Base-by-base conservation (phyloP, 2,797 vertebrate species). In the Etheostoma nigrum region DNA sequence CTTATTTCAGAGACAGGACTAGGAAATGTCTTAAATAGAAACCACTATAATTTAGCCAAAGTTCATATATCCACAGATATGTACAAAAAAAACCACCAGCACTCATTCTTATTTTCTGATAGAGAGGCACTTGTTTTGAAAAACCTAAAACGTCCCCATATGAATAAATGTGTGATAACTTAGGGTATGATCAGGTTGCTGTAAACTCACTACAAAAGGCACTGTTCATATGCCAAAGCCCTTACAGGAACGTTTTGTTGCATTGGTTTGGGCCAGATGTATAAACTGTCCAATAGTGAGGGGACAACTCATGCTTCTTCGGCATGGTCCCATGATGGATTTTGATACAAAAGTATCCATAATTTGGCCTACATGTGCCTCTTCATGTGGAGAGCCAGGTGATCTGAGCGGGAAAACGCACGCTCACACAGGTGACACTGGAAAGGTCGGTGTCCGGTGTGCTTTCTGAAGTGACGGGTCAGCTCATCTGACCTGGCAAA, bases 341-440 rank as follows among this genome's bases (percentile, higher is more conserved):
- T 18, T 18, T 12, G 30, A 52, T 10, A 6, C 2, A 33, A 8
- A 33, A 19, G 30, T 47, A 13, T 40, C 36, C 36, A 40, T 1
- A 10, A 7, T 12, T 27, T 19, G 62, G 54, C 74, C 94, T 94
- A 98, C 96, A 98, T 95, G 89, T 98, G 97, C 84, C 97, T 94
- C 94, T 98, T 98, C 97, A 98, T 98, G 92, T 98, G 97, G 61
- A 98, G 95, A 25, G 97, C 97, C 10, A 98, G 91, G 87, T 98
- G 97, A 85, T 98, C 97, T 0, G 97, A 98, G 33, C 97, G 94
- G 60, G 97, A 98, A 90, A 98, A 98, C 0, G 97, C 97, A 6
- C 97, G 91, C 79, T 98, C 97, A 5, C 97, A 98, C 62, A 98
- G 95, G 84, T 98, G 96, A 57, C 97, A 97, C 93, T 98, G 97